phyloP scores from a whole-genome alignment of 2,113 vertebrate genomes.

The Amblyornis subalaris region DNA sequence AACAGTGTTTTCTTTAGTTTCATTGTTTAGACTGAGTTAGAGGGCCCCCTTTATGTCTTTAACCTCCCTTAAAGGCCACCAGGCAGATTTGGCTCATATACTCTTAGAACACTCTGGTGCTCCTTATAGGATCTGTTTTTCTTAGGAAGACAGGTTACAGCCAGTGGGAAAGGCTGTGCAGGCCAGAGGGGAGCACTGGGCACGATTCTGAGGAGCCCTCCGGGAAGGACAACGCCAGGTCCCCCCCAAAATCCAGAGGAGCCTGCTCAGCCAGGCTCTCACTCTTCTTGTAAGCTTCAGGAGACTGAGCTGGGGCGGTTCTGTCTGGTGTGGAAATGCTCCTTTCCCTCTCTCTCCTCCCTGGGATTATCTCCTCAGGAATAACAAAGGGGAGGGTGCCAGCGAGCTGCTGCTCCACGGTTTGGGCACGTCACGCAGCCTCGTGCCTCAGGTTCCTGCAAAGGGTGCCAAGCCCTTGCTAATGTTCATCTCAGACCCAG shows the following conservation, averaged over 20 bases:
- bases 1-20: background rate
- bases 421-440: background rate
- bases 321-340: background rate
- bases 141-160: background rate
- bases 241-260: background rate
- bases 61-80: background rate
- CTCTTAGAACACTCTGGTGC: background rate
- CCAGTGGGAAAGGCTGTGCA: background rate
- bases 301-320: background rate
- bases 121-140: background rate
- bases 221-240: background rate
- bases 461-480: background rate
- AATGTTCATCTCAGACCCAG: background rate
- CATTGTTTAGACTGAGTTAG: background rate
- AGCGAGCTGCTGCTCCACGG: background rate
- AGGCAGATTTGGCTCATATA: background rate
- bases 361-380: background rate
- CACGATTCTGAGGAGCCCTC: background rate
- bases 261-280: background rate
- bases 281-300: background rate
- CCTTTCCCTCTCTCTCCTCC: background rate
- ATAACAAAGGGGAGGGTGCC: background rate
- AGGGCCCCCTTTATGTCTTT: fast-evolving
- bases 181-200: background rate
- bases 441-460: background rate